phyloP scores from a whole-genome alignment of 2,888 invertebrate genomes.

The Aspidapion aeneum region DNA sequence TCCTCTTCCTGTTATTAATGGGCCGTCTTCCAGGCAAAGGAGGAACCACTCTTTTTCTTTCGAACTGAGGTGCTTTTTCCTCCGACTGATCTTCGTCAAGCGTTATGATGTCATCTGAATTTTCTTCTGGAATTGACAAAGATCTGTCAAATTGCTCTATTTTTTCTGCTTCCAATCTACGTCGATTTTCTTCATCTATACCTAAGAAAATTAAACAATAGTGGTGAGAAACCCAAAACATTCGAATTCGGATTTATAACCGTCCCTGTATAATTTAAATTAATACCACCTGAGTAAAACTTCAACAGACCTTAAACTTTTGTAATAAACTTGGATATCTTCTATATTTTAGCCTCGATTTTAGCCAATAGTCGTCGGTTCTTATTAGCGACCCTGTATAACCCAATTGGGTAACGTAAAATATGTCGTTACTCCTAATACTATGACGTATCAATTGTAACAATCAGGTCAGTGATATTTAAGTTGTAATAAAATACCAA shows the following conservation, averaged over 20 bases:
- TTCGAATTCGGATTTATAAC: neutral
- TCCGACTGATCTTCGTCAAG: constrained; percentile 2
- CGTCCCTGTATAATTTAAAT: no score
- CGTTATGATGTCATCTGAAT: constrained; percentile 10
- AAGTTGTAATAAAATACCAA: no score
- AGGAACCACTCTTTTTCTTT: constrained; percentile 12
- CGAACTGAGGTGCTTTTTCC: neutral
- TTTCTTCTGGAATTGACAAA: constrained; percentile 8
- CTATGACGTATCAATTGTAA: no score
- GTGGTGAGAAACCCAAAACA: neutral
- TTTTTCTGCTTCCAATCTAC: constrained; percentile 7
- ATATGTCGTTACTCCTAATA: no score
- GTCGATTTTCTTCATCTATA: constrained; percentile 7
- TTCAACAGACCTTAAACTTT: no score
- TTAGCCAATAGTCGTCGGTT: no score
- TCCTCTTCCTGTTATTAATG: constrained; percentile 9
- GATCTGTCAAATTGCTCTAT: constrained; percentile 13
- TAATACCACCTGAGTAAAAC: no score
- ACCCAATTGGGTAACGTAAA: no score
- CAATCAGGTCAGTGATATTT: no score
- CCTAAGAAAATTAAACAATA: neutral
- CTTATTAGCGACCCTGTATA: no score
- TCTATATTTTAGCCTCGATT: no score
- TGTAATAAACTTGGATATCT: no score
- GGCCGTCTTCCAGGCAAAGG: neutral